phyloP scores from a whole-genome alignment of 2,888 invertebrate genomes.

The Halocaridina rubra region DNA sequence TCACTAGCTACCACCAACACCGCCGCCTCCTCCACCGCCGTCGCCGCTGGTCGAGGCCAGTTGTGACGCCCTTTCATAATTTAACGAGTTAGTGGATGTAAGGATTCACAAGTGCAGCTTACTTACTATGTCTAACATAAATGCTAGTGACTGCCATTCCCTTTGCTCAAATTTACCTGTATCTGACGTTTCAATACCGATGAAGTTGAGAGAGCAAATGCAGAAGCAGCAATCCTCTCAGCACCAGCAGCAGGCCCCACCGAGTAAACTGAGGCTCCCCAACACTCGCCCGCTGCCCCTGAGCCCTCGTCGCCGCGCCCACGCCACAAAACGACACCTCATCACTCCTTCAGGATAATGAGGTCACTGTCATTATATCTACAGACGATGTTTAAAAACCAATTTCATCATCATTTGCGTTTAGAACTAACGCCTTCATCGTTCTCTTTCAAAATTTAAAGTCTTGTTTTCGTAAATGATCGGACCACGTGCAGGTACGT shows the following conservation, averaged over 20 bases:
- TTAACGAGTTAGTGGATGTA: neutral
- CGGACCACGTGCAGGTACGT: slow-evolving; percentile 57
- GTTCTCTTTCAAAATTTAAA: slow-evolving; percentile 12
- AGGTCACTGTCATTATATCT: neutral
- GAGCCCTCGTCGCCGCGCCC: slow-evolving; percentile 32
- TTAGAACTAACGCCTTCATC: slow-evolving; percentile 18
- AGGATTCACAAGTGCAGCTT: too few relatives aligned
- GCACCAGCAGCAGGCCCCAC: slow-evolving; percentile 56
- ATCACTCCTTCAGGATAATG: slow-evolving; percentile 6
- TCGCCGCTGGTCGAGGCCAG: slow-evolving; percentile 20
- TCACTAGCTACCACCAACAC: slow-evolving; percentile 13
- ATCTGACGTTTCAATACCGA: too few relatives aligned
- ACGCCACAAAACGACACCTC: slow-evolving; percentile 33
- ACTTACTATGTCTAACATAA: too few relatives aligned
- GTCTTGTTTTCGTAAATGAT: slow-evolving; percentile 47
- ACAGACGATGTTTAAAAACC: too few relatives aligned
- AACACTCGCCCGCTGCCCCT: slow-evolving; percentile 6
- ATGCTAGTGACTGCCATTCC: too few relatives aligned
- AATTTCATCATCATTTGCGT: slow-evolving; percentile 9
- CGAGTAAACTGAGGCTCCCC: slow-evolving; percentile 46
- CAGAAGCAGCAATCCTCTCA: slow-evolving; percentile 46
- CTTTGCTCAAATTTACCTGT: too few relatives aligned
- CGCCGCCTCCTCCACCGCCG: slow-evolving; percentile 41
- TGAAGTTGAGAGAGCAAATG: neutral
- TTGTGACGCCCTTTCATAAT: slow-evolving; percentile 32